Conservation (phyloP, 1,140 invertebrate genomes). For the Heliconius nattereri region DNA sequence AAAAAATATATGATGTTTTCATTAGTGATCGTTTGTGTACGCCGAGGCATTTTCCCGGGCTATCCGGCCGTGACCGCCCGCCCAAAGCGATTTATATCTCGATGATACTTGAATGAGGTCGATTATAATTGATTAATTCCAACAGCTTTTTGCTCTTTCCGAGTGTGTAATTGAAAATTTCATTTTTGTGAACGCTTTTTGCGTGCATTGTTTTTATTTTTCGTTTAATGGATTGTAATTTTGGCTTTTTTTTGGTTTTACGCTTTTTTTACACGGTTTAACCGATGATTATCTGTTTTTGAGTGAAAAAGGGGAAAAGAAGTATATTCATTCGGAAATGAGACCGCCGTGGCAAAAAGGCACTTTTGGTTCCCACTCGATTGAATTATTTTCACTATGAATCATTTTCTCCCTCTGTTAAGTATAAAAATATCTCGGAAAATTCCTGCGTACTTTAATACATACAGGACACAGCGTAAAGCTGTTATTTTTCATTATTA, state of each 20-base stretch:
- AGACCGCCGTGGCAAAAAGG: too few species aligned
- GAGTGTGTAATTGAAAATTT: constrained; percentile 21
- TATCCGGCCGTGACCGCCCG: constrained; percentile 48
- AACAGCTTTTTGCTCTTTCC: constrained; percentile 22
- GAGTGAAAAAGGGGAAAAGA: too few species aligned
- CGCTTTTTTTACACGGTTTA: background rate
- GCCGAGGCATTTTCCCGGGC: constrained; percentile 55
- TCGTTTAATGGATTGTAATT: background rate
- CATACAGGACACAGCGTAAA: too few species aligned
- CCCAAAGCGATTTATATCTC: constrained; percentile 33
- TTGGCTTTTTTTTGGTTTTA: background rate
- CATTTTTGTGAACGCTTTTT: constrained; percentile 23
- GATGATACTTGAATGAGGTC: constrained; percentile 34
- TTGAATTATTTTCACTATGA: too few species aligned
- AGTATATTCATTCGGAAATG: too few species aligned
- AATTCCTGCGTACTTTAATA: too few species aligned
- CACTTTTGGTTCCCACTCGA: too few species aligned
- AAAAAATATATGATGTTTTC: constrained; percentile 54
- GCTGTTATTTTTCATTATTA: too few species aligned
- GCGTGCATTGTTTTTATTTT: constrained; percentile 14
- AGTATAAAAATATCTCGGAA: too few species aligned
- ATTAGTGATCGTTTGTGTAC: constrained; percentile 62
- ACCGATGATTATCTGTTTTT: too few species aligned
- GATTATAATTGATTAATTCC: constrained; percentile 35
- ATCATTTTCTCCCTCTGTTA: too few species aligned